Conservation (phyloP, 2,888 invertebrate species). For the Lithosia quadra region DNA sequence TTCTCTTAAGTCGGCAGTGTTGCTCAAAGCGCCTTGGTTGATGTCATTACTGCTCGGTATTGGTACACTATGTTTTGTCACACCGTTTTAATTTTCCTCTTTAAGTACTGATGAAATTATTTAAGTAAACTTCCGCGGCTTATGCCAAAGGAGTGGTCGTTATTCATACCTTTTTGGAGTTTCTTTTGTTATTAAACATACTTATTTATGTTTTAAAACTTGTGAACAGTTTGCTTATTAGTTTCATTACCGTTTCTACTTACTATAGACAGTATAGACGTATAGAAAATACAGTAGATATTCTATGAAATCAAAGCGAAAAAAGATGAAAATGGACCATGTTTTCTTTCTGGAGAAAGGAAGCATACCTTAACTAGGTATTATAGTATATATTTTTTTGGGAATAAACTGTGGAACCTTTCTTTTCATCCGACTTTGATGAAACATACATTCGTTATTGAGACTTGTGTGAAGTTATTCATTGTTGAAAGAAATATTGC, state of each 20-base stretch:
- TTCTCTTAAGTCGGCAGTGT: slow-evolving; percentile 71
- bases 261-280: not conserved
- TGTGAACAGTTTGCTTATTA: not conserved
- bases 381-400: no score
- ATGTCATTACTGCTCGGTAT: slow-evolving; percentile 55
- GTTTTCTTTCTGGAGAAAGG: no score
- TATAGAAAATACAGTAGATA: no score
- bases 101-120: slow-evolving; percentile 19
- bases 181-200: no score
- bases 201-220: not conserved
- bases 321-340: no score
- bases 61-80: slow-evolving; percentile 57
- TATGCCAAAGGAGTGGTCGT: not conserved
- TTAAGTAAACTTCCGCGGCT: slow-evolving; percentile 11
- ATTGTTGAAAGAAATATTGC: not conserved
- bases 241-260: not conserved
- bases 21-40: slow-evolving; percentile 64
- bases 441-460: not conserved
- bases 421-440: not conserved
- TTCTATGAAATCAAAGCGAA: not conserved
- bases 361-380: no score
- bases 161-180: not conserved
- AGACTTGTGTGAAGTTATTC: not conserved
- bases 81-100: slow-evolving; percentile 49
- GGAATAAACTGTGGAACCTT: no score